Conservation (phyloP, 2,797 vertebrate genomes). For the Nannoperca obscura region DNA sequence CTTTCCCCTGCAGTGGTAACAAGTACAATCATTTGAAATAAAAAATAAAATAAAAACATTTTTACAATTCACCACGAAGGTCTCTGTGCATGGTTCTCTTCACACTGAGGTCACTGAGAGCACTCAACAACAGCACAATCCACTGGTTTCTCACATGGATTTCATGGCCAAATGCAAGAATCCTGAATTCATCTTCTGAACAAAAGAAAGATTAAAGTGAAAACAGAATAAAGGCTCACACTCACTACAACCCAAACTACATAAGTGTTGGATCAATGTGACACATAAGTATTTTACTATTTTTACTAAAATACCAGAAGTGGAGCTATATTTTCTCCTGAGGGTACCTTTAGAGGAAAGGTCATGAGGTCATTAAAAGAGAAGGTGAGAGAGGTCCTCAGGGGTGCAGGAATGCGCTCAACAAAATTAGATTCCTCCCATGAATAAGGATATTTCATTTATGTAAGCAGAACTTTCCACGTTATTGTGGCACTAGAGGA, state of each 20-base stretch:
- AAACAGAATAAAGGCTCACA: background rate
- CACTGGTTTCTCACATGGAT: background rate
- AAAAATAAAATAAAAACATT: background rate
- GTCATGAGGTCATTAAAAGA: background rate
- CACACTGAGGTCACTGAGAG: constrained; percentile 8
- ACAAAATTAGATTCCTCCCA: background rate
- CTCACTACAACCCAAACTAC: background rate
- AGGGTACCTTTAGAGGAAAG: background rate
- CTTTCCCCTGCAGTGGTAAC: background rate
- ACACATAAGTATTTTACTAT: background rate
- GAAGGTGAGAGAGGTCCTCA: background rate
- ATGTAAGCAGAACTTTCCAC: background rate
- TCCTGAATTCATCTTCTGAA: background rate
- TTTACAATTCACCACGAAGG: constrained; percentile 11
- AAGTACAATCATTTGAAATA: background rate
- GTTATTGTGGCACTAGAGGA: background rate
- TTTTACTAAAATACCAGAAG: background rate
- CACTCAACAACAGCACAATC: constrained; percentile 1
- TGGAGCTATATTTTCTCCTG: background rate
- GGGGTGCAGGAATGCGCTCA: background rate
- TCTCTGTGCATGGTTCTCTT: constrained; percentile 1
- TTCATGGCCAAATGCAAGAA: constrained; percentile 23
- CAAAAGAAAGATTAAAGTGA: constrained; percentile 1
- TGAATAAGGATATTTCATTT: background rate
- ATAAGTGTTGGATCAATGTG: background rate